phyloP scores from a whole-genome alignment of 2,888 invertebrate species.

The Melinaea menophilus region DNA sequence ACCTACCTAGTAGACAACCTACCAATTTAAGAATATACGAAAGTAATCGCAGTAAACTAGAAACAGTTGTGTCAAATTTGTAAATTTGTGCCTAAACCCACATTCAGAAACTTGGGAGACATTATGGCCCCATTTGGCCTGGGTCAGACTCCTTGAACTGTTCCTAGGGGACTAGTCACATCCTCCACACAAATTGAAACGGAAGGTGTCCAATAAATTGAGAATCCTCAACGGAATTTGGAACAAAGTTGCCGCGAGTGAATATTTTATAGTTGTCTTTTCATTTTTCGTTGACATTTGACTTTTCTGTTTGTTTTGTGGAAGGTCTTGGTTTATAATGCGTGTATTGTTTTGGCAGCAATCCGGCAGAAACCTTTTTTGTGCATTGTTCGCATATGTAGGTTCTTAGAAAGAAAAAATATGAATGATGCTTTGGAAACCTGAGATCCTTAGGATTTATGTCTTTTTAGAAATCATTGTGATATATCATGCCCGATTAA shows the following conservation, averaged over 20 bases:
- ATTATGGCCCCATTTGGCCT: slow-evolving; percentile 30
- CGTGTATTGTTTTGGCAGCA: too few species aligned
- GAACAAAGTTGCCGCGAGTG: slow-evolving; percentile 52
- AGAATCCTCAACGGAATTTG: slow-evolving; percentile 54
- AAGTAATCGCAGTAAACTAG: not conserved
- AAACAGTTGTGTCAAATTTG: slow-evolving; percentile 5
- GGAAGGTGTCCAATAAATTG: slow-evolving; percentile 71
- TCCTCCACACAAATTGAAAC: slow-evolving; percentile 65
- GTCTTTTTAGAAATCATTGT: too few species aligned
- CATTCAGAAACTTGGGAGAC: slow-evolving; percentile 9
- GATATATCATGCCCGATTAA: too few species aligned
- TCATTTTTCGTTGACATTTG: slow-evolving; percentile 20
- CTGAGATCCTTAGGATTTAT: too few species aligned
- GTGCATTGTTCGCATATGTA: too few species aligned
- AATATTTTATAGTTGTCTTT: slow-evolving; percentile 57
- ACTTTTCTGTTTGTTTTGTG: too few species aligned
- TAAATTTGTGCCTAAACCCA: slow-evolving; percentile 11
- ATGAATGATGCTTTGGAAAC: too few species aligned
- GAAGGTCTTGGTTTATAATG: too few species aligned
- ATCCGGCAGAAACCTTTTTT: too few species aligned
- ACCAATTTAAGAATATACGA: not conserved
- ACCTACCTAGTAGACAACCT: too few species aligned
- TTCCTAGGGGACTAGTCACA: slow-evolving; percentile 36
- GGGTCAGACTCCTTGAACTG: slow-evolving; percentile 50
- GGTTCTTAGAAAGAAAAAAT: too few species aligned